Base-by-base conservation (phyloP, 2,113 vertebrate species). In the Dendropsophus ebraccatus region DNA sequence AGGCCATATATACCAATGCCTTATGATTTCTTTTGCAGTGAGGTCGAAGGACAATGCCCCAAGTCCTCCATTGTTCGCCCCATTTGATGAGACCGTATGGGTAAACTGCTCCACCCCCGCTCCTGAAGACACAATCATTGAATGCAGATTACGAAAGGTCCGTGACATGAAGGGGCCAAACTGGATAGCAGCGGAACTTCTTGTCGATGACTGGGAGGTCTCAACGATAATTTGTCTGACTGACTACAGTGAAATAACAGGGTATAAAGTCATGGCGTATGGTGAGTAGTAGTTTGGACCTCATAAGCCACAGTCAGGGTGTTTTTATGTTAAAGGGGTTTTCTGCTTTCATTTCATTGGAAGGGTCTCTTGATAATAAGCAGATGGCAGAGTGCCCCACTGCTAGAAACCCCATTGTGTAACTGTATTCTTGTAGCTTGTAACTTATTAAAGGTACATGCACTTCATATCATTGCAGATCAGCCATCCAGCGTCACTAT, bases 21-120 rank as follows among this genome's bases (percentile, higher is more conserved):
- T 77, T 54, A 1, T 77, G 49, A 16, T 80, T 80, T 23, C 4
- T 80, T 28, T 82, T 82, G 47, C 81, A 82, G 81, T 47, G 19
- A 35, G 47, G 21, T 82, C 81, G 8, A 0, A 2, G 4, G 23
- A 49, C 21, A 72, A 37, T 5, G 37, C 50, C 30, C 5, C 21
- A 23, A 35, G 14, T 16, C 23, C 17, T 8, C 25, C 35, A 9
- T 1, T 72, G 7, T 82, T 52, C 35, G 81, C n/a, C 23, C 81
- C 28, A 13, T 37, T n/a, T 35, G 21, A 19, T 6, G 12, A 13
- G 1, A 19, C 1, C 2, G 45, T n/a, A 9, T 41, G 25, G 41
- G 2, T 82, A 7, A 82, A 82, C 65, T 82, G 81, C 47, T 70
- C 81, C 1, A 35, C 67, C n/a, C 50, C 47, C 12, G 10, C 12